Base-by-base conservation (phyloP, 2,888 invertebrate species). In the Meta bourneti region DNA sequence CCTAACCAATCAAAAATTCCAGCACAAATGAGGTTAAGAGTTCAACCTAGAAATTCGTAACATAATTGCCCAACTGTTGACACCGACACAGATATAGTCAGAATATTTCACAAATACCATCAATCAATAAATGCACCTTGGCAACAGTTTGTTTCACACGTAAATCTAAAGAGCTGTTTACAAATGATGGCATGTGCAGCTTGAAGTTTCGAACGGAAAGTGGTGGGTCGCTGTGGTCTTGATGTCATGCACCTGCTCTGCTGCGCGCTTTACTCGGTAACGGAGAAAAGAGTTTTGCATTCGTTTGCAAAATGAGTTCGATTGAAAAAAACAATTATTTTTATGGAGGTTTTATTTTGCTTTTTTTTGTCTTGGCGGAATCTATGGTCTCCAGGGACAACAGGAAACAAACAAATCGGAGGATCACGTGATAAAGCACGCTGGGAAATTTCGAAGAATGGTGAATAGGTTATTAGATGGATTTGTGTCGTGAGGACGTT, bases 341-440 rank as follows among this genome's bases (percentile, higher is more conserved):
- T 79, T 72, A 85, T 90, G 49, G 74, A 61, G 16, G 61, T 61
- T 61, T 61, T 13, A 1, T 61, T 61, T 61, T 61, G 16, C 69
- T 90, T 20, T 79, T 82, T 74, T 52, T 74, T 84, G 80, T 51
- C 34, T 75, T 74, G 34, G 11, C 34, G 48, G 13, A 16, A 61
- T 61, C 49, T 81, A 75, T 88, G 81, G 89, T 90, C 83, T 90
- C 89, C 71, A 83, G 83, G 89, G 89, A 90, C 89, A 77, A 90
- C 89, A 84, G 84, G 83, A 84, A 79, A 90, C 52, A 90, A 61
- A 90, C 89, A 90, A 84, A 90, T 90, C 89, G 89, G 79, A 79
- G 19, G 52, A 72, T 88, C 88, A 88, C 88, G 88, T 88, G 88
- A 81, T 49, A 34, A 16, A 49, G 13, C 61, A 85, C 77, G 81